A percentile compares a stretch with the other conserved stretches of the same genome.
Conservation (phyloP, 1,140 invertebrate genomes). For the Drosophila kohkoa region DNA sequence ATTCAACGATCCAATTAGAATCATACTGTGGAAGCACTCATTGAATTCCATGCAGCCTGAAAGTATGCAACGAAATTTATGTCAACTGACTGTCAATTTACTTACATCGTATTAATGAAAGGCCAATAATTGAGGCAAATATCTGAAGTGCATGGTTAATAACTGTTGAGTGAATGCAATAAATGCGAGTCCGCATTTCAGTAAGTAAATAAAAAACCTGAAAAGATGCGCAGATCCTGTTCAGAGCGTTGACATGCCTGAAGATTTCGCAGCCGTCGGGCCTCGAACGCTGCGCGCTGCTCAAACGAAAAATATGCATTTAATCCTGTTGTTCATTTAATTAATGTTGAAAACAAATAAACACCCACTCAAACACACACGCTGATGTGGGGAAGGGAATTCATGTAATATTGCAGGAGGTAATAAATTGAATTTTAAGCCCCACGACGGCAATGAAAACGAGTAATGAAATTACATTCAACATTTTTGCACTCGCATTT, state of each 20-base stretch:
- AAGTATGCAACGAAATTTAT: slow-evolving; percentile 50
- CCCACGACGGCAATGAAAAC: slow-evolving; percentile 37
- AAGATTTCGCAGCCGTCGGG: slow-evolving; percentile 14
- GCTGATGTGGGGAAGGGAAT: background rate
- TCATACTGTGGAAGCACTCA: background rate
- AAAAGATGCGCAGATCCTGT: slow-evolving; percentile 1
- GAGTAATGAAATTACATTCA: slow-evolving; percentile 54
- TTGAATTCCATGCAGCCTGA: slow-evolving; percentile 16
- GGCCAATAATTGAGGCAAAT: slow-evolving; percentile 43
- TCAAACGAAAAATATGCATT: slow-evolving; percentile 63
- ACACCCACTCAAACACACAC: slow-evolving; percentile 10
- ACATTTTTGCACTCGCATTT: slow-evolving; percentile 42
- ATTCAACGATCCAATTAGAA: slow-evolving; percentile 19
- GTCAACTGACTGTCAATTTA: slow-evolving; percentile 8
- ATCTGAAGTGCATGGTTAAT: slow-evolving; percentile 50
- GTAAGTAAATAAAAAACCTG: slow-evolving; percentile 45
- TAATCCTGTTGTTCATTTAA: slow-evolving; percentile 73
- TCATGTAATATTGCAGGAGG: slow-evolving; percentile 44
- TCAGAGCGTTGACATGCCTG: slow-evolving; percentile 24
- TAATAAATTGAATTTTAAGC: slow-evolving; percentile 75
- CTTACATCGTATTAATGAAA: slow-evolving; percentile 3
- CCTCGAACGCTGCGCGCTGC: background rate
- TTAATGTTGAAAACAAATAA: slow-evolving; percentile 74
- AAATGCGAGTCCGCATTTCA: slow-evolving; percentile 61
- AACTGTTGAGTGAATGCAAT: slow-evolving; percentile 61